Conservation (phyloP, 2,113 vertebrate species). For the Empidonax traillii region DNA sequence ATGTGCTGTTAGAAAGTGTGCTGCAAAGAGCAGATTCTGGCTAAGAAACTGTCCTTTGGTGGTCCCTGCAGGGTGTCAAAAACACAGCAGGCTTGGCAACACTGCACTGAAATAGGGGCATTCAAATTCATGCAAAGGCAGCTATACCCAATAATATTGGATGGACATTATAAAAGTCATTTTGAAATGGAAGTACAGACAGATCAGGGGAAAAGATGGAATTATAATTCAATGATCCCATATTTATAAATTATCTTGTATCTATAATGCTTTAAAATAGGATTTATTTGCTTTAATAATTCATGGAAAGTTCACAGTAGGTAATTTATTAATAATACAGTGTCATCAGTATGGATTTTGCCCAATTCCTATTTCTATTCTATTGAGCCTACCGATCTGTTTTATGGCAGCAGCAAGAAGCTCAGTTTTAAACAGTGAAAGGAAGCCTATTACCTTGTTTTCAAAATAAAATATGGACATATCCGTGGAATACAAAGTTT, state of each 20-base stretch:
- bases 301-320: constrained; percentile 20
- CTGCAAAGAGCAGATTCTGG: background rate
- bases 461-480: background rate
- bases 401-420: background rate
- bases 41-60: background rate
- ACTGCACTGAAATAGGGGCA: background rate
- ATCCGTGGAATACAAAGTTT: background rate
- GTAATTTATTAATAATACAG: constrained; percentile 62
- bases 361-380: background rate
- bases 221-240: background rate
- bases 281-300: constrained; percentile 63
- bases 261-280: background rate
- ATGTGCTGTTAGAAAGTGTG: background rate
- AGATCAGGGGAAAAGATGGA: background rate
- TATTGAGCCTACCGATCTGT: background rate
- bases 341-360: constrained; percentile 39
- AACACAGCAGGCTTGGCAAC: background rate
- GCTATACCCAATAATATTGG: background rate
- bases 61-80: background rate
- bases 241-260: constrained; percentile 47
- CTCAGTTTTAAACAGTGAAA: background rate
- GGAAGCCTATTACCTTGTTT: background rate
- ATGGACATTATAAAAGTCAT: background rate
- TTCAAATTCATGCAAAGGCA: background rate
- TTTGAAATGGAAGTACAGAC: background rate